A percentile compares a stretch with the other conserved stretches of the same genome.
Evolutionary conservation across 2,797 vertebrate species (phyloP).

Genomic region (Dendrocincla fuliginosa): DNA sequence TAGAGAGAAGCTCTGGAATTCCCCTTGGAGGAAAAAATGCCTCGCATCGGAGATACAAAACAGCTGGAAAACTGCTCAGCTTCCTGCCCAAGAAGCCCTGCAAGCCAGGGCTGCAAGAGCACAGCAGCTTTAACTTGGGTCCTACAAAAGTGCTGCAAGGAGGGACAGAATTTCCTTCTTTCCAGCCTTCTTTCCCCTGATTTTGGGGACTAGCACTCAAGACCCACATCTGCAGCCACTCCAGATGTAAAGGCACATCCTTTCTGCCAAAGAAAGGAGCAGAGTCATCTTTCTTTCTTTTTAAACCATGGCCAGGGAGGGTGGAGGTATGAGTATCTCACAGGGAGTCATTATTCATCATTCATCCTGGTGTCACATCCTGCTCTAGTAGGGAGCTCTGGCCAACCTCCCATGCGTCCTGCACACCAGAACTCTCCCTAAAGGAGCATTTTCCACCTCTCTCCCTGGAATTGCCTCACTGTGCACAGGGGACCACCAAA

Average conservation of each 20-base stretch:
- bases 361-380: background rate
- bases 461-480: background rate
- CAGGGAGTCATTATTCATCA: background rate
- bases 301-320: background rate
- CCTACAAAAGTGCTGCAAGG: background rate
- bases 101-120: background rate
- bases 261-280: background rate
- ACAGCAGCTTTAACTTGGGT: background rate
- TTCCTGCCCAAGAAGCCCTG: background rate
- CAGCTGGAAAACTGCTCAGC: constrained; percentile 45
- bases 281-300: background rate
- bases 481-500: background rate
- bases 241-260: background rate
- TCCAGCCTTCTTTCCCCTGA: background rate
- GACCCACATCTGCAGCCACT: background rate
- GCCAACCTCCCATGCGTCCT: background rate
- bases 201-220: background rate
- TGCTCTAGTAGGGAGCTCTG: background rate
- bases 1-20: constrained; percentile 32
- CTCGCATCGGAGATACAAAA: background rate
- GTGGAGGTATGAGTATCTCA: background rate
- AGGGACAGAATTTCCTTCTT: background rate
- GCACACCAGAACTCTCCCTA: background rate
- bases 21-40: constrained; percentile 27
- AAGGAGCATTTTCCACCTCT: background rate